These are phyloP conservation scores for Dendrophyllia cribrosa DNA, from an alignment of 64 coral and sea anemone genomes.

Conservation along the genomic window DNA sequence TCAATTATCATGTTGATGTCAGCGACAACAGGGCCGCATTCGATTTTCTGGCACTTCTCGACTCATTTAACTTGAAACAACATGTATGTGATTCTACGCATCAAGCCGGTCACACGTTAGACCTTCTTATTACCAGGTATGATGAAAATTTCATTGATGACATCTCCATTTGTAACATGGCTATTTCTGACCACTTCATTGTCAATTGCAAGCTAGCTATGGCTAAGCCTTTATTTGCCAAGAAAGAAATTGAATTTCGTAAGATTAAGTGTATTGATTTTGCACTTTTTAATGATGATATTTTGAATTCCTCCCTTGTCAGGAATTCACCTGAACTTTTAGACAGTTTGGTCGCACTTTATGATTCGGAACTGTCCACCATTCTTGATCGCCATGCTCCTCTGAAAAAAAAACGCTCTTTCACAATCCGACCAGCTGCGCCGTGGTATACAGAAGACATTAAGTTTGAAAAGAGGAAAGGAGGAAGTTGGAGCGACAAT, in stretches of 20 bases:
- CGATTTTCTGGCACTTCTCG: slow-evolving; percentile 18
- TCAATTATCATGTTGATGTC: slow-evolving; percentile 34
- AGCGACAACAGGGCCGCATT: background rate
- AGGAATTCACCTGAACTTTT: background rate
- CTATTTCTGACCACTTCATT: background rate
- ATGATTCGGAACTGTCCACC: slow-evolving; percentile 9
- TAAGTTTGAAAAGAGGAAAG: slow-evolving; percentile 5
- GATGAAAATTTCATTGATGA: background rate
- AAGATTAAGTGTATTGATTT: background rate
- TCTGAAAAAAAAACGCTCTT: background rate
- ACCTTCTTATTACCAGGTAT: background rate
- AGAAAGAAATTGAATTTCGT: background rate
- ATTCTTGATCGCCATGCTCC: slow-evolving; percentile 1
- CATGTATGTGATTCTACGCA: slow-evolving; percentile 3
- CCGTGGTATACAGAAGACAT: slow-evolving; percentile 32
- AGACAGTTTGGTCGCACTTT: background rate
- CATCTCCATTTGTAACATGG: background rate
- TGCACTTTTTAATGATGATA: background rate
- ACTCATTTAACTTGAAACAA: slow-evolving; percentile 30
- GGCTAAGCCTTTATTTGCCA: background rate
- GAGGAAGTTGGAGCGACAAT: background rate
- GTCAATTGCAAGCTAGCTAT: background rate
- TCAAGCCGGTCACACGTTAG: background rate
- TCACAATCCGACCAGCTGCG: slow-evolving; percentile 18
- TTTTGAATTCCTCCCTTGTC: background rate